Evolutionary conservation across 2,888 invertebrate genomes (phyloP).

Genomic region (Eupithecia vulgata): DNA sequence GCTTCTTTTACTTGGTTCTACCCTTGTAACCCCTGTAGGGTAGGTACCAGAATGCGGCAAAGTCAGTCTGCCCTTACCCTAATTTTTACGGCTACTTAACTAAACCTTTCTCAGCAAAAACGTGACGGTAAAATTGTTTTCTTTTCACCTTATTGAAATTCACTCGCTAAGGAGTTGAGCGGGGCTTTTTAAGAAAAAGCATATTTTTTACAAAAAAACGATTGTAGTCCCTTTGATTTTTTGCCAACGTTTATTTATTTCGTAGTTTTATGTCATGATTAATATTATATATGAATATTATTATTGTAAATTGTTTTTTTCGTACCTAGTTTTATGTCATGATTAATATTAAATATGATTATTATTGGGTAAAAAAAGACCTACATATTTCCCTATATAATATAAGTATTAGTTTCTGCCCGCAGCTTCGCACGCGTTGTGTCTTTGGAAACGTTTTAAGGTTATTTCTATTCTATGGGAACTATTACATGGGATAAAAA

Average conservation of each 20-base stretch:
- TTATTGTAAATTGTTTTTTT: too few species aligned
- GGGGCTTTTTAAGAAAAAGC: slow-evolving; percentile 22
- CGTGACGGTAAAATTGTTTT: slow-evolving; percentile 52
- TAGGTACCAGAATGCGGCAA: neutral
- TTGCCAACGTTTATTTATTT: neutral
- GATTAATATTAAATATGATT: too few species aligned
- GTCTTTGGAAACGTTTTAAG: too few species aligned
- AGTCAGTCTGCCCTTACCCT: slow-evolving; percentile 6
- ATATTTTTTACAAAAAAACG: neutral
- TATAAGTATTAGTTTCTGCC: too few species aligned
- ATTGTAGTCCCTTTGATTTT: neutral
- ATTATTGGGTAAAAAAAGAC: too few species aligned
- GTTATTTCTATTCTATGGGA: too few species aligned
- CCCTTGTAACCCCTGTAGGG: neutral
- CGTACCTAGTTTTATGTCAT: too few species aligned
- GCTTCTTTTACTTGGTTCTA: neutral
- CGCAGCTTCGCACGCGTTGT: too few species aligned
- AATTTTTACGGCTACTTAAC: slow-evolving; percentile 41
- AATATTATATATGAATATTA: too few species aligned
- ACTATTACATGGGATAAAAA: too few species aligned
- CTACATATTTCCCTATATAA: too few species aligned
- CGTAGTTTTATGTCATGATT: neutral
- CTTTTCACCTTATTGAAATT: slow-evolving; percentile 58
- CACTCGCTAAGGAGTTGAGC: slow-evolving; percentile 50
- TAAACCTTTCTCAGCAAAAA: slow-evolving; percentile 45